Base-by-base conservation (phyloP, 2,113 vertebrate genomes). In the Ptychochromis oligacanthus region DNA sequence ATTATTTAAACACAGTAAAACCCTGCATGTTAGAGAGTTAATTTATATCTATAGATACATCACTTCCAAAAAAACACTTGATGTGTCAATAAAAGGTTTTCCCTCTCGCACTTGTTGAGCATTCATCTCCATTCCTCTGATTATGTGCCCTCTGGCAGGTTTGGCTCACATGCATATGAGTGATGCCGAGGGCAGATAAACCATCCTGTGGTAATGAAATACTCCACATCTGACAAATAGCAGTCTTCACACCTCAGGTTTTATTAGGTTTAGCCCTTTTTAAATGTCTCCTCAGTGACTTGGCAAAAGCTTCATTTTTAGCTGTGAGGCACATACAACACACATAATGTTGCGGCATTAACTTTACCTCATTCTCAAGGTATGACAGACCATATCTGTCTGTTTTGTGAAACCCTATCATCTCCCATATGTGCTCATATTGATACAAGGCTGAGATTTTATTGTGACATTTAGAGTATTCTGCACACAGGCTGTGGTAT, bases 191-290 rank as follows among this genome's bases (percentile, higher is more conserved):
- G 70, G 77, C 83, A 72, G 81, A 89, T 85, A 86, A 83, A 86
- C 36, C 70, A 75, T 85, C 43, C 43, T 46, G 11, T 62, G 77
- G 78, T 91, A 90, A 92, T 93, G 82, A 93, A 93, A 92, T 87
- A 83, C 79, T 88, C 72, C 6, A 24, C 82, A 24, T 70, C 77
- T 89, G 86, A 93, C 75, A 77, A 87, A 92, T 82, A 70, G 74
- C 60, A 78, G 75, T 82, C 61, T 64, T 79, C 84, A 59, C 80
- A 74, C 74, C 81, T 80, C 72, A 52, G 36, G 17, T 79, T 64
- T 89, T 83, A 90, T 91, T 90, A 88, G 82, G 59, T 92, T 91
- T 81, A 80, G 62, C 40, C 72, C 54, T 76, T 75, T 92, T 77
- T 70, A 76, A 91, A 91, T 78, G 57, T 83, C 81, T 91, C 62